Evolutionary conservation across 1,140 invertebrate genomes (phyloP), one percentile per base, ranked within the genome.

Genomic region (Heliconius congener): DNA sequence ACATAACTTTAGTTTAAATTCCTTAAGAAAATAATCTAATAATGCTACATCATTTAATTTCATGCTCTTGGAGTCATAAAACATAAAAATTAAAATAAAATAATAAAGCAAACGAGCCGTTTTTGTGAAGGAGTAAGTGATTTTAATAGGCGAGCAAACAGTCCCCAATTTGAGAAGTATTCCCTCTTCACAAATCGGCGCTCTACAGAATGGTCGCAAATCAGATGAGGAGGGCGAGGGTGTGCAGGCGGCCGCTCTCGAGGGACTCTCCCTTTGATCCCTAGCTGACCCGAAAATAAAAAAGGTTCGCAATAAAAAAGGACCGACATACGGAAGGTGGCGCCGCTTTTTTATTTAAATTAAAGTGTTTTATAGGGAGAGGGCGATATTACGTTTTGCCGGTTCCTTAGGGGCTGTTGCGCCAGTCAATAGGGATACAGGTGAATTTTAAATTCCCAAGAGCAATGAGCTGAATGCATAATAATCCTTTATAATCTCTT

Each of bases 271-370:
- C 93, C 91, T 94, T 94, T 94, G 93, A 94, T 93, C 93, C 91
- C 93, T 87, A 89, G 91, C 92, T 94, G 93, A 94, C 93, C 93
- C 93, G 88, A 93, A 92, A 93, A 93, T 94, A 94, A 94, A 94
- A 94, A 94, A 94, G 93, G 93, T 91, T 91, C 92, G 91, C 93
- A 94, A 93, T 94, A 94, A 93, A 94, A 93, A 66, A 91, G 91
- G 90, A 90, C 93, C 92, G 90, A 94, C 93, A 94, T 93, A 94
- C 93, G 92, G 93, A 93, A 94, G 91, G 92, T 94, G 92, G 93
- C 90, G 92, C 90, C 91, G 91, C 91, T 94, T 94, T 94, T 94
- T 93, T 94, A 94, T 94, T 94, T 94, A 94, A 94, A 94, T 93
- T 94, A 93, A 92, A 94, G 93, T 92, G 92, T 93, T 94, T 94